Conservation (phyloP, 2,113 vertebrate species). For the Calypte anna region DNA sequence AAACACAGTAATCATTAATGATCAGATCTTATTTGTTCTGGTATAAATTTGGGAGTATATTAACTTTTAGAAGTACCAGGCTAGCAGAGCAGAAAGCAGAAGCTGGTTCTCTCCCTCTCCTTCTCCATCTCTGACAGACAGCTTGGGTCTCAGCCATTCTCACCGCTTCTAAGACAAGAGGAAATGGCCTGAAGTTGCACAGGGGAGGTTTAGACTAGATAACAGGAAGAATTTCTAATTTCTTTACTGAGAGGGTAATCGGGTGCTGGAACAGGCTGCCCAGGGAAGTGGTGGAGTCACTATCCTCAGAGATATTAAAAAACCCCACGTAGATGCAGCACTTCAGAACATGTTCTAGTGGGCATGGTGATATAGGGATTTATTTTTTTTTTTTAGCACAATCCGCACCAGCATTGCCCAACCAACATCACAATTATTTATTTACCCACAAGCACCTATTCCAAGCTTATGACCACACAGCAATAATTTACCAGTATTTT, state of each 20-base stretch:
- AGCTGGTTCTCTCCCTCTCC: neutral
- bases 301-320: no score
- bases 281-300: no score
- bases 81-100: neutral
- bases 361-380: no score
- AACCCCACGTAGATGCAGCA: no score
- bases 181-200: no score
- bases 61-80: neutral
- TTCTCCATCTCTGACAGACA: neutral
- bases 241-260: no score
- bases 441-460: neutral
- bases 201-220: no score
- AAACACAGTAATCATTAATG: fast-evolving
- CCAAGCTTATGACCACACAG: neutral
- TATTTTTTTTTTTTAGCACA: no score
- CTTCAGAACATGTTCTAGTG: no score
- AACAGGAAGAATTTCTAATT: no score
- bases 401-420: fast-evolving
- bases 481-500: neutral
- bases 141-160: neutral
- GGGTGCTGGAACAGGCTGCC: no score
- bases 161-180: neutral
- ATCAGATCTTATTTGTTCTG: neutral
- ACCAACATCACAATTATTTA: fast-evolving
- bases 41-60: neutral